Conservation (phyloP, 2,113 vertebrate genomes). For the Cinclus mexicanus region DNA sequence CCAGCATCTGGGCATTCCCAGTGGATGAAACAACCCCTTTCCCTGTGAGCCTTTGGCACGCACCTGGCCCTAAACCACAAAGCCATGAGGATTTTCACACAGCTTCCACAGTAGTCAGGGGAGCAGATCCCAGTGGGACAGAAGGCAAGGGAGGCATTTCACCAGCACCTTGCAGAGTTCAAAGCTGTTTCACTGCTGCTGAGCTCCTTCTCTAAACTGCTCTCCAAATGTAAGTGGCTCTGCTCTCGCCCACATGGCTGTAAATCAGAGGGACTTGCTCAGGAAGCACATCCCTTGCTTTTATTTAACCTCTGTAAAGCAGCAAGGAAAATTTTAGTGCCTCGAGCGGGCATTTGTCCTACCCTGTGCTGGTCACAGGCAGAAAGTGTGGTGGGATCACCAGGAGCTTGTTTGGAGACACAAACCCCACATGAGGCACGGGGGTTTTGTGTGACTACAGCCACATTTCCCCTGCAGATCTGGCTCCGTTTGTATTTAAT, state of each 20-base stretch:
- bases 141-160: not conserved
- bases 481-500: slow-evolving; percentile 31
- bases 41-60: not conserved
- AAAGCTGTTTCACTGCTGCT: not conserved
- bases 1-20: not conserved
- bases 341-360: not conserved
- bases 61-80: not conserved
- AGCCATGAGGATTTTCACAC: not conserved
- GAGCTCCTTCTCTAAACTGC: not conserved
- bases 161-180: not conserved
- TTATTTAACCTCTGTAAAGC: slow-evolving; percentile 9
- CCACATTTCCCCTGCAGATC: not conserved
- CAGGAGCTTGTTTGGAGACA: not conserved
- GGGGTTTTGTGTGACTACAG: not conserved
- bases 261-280: slow-evolving; percentile 24
- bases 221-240: slow-evolving; percentile 33
- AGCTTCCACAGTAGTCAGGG: not conserved
- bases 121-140: not conserved
- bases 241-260: not conserved
- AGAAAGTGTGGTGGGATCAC: not conserved
- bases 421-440: not conserved
- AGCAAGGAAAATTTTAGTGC: not conserved
- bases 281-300: not conserved
- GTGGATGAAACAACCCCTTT: not conserved
- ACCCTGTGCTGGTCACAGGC: not conserved